Base-by-base conservation (phyloP, 1,140 invertebrate species). In the Diachasmimorpha longicaudata region DNA sequence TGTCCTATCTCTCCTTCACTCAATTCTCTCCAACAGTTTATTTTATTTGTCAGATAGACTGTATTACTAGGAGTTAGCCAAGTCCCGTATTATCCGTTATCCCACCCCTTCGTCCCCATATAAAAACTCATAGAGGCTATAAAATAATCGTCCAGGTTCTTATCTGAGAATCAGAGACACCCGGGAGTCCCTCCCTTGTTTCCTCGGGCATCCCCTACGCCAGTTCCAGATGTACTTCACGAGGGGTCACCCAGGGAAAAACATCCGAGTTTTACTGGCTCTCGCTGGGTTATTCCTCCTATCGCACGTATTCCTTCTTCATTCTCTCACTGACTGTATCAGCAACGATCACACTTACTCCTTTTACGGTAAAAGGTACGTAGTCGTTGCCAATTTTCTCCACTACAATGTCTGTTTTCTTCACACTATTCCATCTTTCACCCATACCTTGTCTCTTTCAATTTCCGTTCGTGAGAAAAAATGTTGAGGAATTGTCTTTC, bases 61-160 rank as follows among this genome's bases (percentile, higher is more conserved):
- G 2, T 63, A 31, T 19, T 8, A 31, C 58, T 1, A 63, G 58
- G 58, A 63, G 58, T 63, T 63, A 25, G 58, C 58, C 58, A 63
- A 63, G 4, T 25, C 25, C 23, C 2, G 69, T 46, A 71, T 46
- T 25, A 63, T 71, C 44, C 16, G 11, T 42, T 42, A 42, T 23
- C 70, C 8, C 44, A 44, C n/a, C 42, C 42, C 42, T 44, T 36
- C 14, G 10, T 5, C 52, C 39, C 9, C 58, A 19, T 52, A 67
- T 67, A 48, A 74, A 46, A 31, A 70, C 74, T 70, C 44, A 70
- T 76, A 76, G 70, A 25, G 67, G 21, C 48, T 23, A 76, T 76
- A 70, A 76, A 70, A 76, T 76, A 76, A 76, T 76, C 74, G 68
- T 76, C 25, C 67, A 52, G 68, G 13, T 25, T 58, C 48, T 76